Evolutionary conservation across 2,113 vertebrate species (phyloP), one percentile per base, ranked within the genome.

Genomic region (Colius striatus): DNA sequence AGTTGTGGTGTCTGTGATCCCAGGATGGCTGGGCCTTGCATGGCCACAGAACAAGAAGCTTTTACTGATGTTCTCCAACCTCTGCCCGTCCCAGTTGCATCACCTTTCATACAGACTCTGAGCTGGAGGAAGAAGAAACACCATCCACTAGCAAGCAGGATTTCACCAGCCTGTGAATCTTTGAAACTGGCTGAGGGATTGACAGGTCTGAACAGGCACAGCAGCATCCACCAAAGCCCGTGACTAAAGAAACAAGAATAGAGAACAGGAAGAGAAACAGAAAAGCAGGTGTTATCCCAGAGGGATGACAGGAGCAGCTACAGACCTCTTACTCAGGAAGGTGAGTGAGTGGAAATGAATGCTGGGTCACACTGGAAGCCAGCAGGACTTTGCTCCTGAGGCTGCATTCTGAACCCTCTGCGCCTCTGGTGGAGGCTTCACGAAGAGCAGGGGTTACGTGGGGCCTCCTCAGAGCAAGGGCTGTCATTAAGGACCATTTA

Each of bases 281-380:
- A 27, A 19, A 43, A 13, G 55, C 43, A 89, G 84, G 81, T 84
- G 76, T 75, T 89, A 84, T 84, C 82, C 81, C 93, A 62, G 53
- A 84, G 91, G 95, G 77, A 95, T 96, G 96, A 95, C 91, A 72
- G 92, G 34, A 94, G 84, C 80, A 75, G 84, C 95, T 66, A 27
- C 84, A 53, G 60, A 65, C 82, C 0, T 41, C 92, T 94, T 75
- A 60, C 86, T 84, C 80, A 84, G 87, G 12, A 6, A 67, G 94
- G 93, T 96, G 96, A 96, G 96, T 84, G 94, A 89, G 89, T 67
- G 73, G 87, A 87, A 94, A 96, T 94, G 91, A 96, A 92, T 50
- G 84, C 83, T 79, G 30, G 83, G 32, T 90, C 90, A 91, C 23
- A 30, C 67, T 30, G 20, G 74, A 6, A 73, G 41, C 57, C 21